phyloP scores from a whole-genome alignment of 2,113 vertebrate species.

The Tragelaphus strepsiceros region DNA sequence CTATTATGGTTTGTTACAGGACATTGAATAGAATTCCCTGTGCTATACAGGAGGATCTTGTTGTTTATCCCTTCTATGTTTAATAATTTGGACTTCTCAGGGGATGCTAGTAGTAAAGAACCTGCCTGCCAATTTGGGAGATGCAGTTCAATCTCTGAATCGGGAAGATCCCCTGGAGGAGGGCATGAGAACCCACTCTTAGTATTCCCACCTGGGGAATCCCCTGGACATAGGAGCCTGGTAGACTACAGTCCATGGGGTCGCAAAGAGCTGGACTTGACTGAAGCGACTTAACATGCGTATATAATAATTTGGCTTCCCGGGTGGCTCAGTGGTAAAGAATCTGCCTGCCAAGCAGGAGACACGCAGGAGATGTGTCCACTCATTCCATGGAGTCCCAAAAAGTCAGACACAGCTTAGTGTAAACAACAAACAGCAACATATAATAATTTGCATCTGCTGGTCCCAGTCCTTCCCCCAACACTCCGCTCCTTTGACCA shows the following conservation, averaged over 20 bases:
- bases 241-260: neutral
- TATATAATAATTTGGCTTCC: neutral
- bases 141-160: neutral
- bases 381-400: neutral
- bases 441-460: neutral
- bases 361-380: neutral
- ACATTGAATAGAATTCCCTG: neutral
- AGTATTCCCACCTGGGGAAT: neutral
- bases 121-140: neutral
- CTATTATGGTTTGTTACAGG: neutral
- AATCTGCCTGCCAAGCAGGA: neutral
- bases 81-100: neutral
- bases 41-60: neutral
- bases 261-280: rapidly evolving
- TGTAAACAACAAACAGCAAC: neutral
- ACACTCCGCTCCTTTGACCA: neutral
- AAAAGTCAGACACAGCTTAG: neutral
- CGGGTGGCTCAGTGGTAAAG: neutral
- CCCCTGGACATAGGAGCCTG: neutral
- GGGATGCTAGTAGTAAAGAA: neutral
- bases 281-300: neutral
- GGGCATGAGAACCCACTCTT: neutral
- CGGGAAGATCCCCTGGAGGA: neutral
- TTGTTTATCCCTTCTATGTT: neutral
- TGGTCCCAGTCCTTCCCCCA: neutral